Conservation (phyloP, 2,888 invertebrate genomes). For the Pelosia muscerda region DNA sequence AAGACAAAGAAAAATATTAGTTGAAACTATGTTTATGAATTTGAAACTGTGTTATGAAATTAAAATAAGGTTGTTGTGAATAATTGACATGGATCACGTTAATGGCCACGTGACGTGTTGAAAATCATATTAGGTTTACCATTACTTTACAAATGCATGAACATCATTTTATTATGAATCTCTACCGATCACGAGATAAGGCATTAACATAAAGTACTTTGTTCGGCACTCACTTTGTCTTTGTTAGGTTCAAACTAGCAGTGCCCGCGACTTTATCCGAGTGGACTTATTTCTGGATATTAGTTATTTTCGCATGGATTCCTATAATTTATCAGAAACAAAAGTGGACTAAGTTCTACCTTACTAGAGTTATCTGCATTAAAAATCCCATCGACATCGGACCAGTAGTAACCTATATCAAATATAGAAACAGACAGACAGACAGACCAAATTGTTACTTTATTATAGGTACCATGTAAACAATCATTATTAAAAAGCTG, state of each 20-base stretch:
- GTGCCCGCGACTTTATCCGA: too few species aligned
- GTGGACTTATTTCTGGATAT: too few species aligned
- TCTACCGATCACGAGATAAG: conserved; percentile 61
- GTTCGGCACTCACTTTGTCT: conserved; percentile 55
- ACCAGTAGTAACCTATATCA: too few species aligned
- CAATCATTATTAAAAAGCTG: too few species aligned
- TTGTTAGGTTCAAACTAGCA: conserved; percentile 30
- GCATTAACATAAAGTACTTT: conserved; percentile 63
- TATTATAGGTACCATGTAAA: too few species aligned
- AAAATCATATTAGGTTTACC: conserved; percentile 59
- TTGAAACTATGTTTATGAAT: conserved; percentile 31
- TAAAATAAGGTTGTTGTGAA: conserved; percentile 72
- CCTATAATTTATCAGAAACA: too few species aligned
- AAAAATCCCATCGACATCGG: too few species aligned
- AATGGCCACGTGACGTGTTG: conserved; percentile 66
- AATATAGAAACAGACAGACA: too few species aligned
- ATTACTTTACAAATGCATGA: conserved; percentile 68
- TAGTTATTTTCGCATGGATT: too few species aligned
- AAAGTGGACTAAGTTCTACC: too few species aligned
- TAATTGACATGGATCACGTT: conserved; percentile 68
- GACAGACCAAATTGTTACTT: too few species aligned
- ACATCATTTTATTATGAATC: conserved; percentile 79
- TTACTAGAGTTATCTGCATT: too few species aligned
- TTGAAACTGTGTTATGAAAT: conserved; percentile 68
- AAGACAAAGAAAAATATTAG: background rate